Base-by-base conservation (phyloP, 2,888 invertebrate genomes). In the Agrochola litura region DNA sequence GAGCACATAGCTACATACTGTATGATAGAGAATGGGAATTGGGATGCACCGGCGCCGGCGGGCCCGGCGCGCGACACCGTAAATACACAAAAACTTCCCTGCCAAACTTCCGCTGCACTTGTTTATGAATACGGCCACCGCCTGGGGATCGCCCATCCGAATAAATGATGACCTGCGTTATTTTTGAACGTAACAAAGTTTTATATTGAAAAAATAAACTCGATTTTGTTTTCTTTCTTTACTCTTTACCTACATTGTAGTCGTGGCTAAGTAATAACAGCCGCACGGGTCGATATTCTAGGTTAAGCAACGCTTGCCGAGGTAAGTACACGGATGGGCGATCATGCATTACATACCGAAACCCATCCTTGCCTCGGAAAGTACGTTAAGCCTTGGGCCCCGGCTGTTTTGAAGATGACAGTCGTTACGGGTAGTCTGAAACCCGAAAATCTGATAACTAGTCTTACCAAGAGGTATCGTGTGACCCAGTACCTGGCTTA, bases 71-170 rank as follows among this genome's bases (percentile, higher is more conserved):
- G 88, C 89, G 90, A 91, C 90, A 89, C 90, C 92, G 93, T 95
- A 95, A 95, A 95, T 94, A 95, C 92, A 92, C 92, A 94, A 95
- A 95, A 95, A 95, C 92, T 94, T 94, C 91, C 85, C 91, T 95
- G 94, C 95, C 95, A 95, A 96, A 95, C 91, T 94, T 94, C 93
- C 91, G 89, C 90, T 94, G 94, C 94, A 93, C 91, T 95, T 94
- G 94, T 95, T 95, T 95, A 95, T 95, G 94, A 93, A 93, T 91
- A 92, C 92, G 89, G 90, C 91, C 87, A 88, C 88, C 91, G 92
- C 91, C 91, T 85, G 88, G 93, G 92, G 92, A 92, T 90, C 88
- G 76, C 86, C 89, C 89, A 85, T 83, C 86, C 89, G 89, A 91
- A 92, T 92, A 93, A 92, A 91, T 91, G 87, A 92, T 92, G 88